Evolutionary conservation across 2,797 vertebrate genomes (phyloP).

Genomic region (Rhincodon typus): DNA sequence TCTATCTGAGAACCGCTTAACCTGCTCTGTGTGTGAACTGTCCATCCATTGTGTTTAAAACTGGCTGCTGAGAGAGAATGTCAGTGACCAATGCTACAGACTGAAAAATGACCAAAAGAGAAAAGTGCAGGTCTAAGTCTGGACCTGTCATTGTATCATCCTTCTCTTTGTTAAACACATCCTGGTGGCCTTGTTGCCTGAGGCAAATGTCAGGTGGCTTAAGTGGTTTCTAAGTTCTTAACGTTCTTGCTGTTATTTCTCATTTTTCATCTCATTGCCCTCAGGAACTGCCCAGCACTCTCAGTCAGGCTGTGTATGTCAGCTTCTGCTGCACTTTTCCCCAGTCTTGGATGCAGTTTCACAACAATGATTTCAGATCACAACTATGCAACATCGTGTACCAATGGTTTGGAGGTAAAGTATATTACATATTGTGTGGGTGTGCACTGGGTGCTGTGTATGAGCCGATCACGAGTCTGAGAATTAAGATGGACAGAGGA

Average conservation of each 20-base stretch:
- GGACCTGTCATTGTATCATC: neutral
- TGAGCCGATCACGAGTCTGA: no score
- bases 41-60: neutral
- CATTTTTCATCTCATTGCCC: neutral
- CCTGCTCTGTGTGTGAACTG: neutral
- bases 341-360: slow-evolving; percentile 20
- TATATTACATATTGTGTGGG: neutral
- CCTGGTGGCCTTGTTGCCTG: neutral
- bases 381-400: slow-evolving; percentile 18
- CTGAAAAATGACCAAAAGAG: neutral
- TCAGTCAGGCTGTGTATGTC: neutral
- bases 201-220: neutral
- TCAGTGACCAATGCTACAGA: neutral
- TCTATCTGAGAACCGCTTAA: neutral
- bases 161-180: neutral
- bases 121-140: neutral
- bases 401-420: slow-evolving; percentile 23
- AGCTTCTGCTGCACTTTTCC: slow-evolving; percentile 29
- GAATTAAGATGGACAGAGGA: no score
- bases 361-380: neutral
- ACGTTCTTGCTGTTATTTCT: neutral
- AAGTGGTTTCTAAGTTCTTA: no score
- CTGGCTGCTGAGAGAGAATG: neutral
- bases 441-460: neutral
- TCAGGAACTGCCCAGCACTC: neutral